Evolutionary conservation across 2,113 vertebrate species (phyloP), one percentile per base, ranked within the genome.

Genomic region (Aythya baeri): DNA sequence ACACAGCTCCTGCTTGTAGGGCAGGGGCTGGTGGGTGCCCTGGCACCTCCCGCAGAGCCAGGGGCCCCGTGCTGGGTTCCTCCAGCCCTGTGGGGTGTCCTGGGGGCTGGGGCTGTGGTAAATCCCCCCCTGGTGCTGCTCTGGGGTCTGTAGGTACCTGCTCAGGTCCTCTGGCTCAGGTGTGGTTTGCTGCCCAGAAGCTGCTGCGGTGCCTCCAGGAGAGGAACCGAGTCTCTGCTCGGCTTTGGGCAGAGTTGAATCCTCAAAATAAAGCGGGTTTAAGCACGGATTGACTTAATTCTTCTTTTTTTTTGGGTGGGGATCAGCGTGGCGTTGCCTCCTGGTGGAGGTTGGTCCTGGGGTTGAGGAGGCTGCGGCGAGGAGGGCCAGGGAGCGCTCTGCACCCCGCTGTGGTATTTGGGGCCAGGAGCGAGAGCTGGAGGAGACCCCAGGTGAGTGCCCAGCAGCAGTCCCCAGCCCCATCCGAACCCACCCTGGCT

Each of bases 391-490:
- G 43, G 25, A 49, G 27, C 1, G 1, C 36, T 50, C 25, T 1
- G 38, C 29, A 70, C 66, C 31, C 2, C 5, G 15, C 5, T 2
- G 0, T 1, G 3, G 31, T 2, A 0, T n/a, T 6, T 43, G 67
- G n/a, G 44, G 61, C 14, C 1, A 9, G 11, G 22, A 18, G 2
- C 11, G 0, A 1, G 66, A 32, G 32, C 2, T 22, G 11, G 17
- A 5, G 17, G 17, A 36, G 13, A 20, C 9, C 43, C 67, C 54
- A 54, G 86, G 63, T 77, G 77, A 68, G 72, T 34, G 59, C 23
- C 43, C 0, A 1, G 67, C 4, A 4, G 43, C 49, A 12, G 4
- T 49, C n/a, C 12, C 31, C 31, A 59, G 27, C 26, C 27, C 36
- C 0, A 13, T 25, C 11, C n/a, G 5, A 27, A 26, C 11, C 34